phyloP scores from a whole-genome alignment of 2,888 invertebrate genomes.

The Ommatoiulus sabulosus region DNA sequence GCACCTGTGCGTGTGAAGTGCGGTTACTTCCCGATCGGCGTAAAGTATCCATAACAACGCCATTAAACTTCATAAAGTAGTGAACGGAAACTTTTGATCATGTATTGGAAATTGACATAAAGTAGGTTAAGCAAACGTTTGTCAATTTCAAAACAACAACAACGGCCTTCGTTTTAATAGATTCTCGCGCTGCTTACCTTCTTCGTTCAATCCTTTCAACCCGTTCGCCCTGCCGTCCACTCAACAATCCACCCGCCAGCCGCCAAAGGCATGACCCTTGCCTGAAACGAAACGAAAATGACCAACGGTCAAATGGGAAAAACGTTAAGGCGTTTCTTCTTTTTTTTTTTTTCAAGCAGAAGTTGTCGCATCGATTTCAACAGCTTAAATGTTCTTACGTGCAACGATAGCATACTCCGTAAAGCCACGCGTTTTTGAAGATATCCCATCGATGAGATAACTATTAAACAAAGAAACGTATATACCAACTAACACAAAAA shows the following conservation, averaged over 20 bases:
- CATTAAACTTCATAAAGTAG: background rate
- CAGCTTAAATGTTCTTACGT: no score
- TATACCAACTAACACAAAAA: background rate
- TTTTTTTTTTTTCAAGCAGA: no score
- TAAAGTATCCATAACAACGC: constrained; percentile 35
- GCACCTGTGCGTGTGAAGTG: background rate
- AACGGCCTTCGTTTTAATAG: background rate
- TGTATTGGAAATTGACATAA: background rate
- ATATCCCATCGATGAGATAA: background rate
- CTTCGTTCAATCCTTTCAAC: constrained; percentile 49
- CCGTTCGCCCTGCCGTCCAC: constrained; percentile 54
- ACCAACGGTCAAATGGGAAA: background rate
- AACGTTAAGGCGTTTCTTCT: background rate
- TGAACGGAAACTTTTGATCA: background rate
- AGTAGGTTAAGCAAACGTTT: constrained; percentile 38
- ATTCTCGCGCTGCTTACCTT: background rate
- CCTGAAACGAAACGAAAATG: constrained; percentile 29
- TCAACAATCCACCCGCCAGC: constrained; percentile 48
- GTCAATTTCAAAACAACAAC: background rate
- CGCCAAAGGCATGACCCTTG: constrained; percentile 54
- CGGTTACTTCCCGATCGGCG: background rate
- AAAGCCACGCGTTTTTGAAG: background rate
- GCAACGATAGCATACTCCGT: no score
- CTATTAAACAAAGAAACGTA: background rate
- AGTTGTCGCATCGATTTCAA: no score